Percentiles rank a stretch among this genome's conserved stretches.
phyloP scores from a whole-genome alignment of 2,888 invertebrate species.

The Mythimna ferrago region DNA sequence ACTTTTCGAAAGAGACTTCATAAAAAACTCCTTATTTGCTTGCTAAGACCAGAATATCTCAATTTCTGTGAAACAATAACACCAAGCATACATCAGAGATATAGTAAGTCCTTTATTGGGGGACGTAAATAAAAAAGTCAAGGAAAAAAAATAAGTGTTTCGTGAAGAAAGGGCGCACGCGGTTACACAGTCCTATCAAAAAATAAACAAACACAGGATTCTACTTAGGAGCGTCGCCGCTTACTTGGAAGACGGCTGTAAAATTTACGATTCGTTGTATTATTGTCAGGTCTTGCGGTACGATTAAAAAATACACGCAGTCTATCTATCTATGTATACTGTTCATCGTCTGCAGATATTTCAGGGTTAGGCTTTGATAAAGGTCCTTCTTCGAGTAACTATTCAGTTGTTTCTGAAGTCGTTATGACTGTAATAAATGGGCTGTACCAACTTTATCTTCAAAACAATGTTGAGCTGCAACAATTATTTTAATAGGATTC shows the following conservation, averaged over 20 bases:
- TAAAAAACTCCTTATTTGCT: conserved; percentile 58
- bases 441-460: not conserved
- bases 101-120: conserved; percentile 86
- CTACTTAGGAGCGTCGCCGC: conserved; percentile 84
- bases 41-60: conserved; percentile 74
- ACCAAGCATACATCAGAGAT: conserved; percentile 71
- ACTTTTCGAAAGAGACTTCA: conserved; percentile 24
- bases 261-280: conserved; percentile 89
- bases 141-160: conserved; percentile 76
- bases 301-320: conserved; percentile 57
- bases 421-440: not conserved
- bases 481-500: not conserved
- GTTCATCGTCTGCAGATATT: conserved; percentile 22
- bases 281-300: conserved; percentile 71
- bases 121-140: conserved; percentile 81
- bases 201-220: conserved; percentile 88
- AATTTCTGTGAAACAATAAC: conserved; percentile 87
- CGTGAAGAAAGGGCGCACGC: conserved; percentile 85
- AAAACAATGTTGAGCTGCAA: not conserved
- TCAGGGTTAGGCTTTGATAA: not conserved
- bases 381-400: not conserved
- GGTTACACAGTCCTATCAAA: conserved; percentile 89
- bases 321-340: conserved; percentile 55
- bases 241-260: conserved; percentile 85
- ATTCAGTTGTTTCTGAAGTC: not conserved